Evolutionary conservation across 2,888 invertebrate species (phyloP), one percentile per base, ranked within the genome.

Genomic region (Eudemis profundana): DNA sequence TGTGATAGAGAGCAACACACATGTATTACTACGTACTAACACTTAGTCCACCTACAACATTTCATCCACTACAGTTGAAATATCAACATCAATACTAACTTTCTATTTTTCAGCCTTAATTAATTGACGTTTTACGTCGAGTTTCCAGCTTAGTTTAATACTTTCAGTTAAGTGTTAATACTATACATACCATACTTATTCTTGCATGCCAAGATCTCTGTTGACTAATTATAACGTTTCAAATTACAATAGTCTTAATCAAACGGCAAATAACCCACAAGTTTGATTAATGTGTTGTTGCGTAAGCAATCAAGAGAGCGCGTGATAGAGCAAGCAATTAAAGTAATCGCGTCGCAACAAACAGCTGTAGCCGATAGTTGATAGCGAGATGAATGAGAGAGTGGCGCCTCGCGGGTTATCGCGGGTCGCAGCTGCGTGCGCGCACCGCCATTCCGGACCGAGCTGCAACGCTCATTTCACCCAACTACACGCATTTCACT

Each of bases 321-420:
- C 66, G 68, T 67, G 69, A 84, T 83, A 82, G 75, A 72, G 70
- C 40, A 49, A 71, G 78, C 84, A 84, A 84, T 85, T 84, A 84
- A 78, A 85, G 77, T 86, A 86, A 89, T 86, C 84, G 85, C 82
- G 80, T 77, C 78, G 78, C 81, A 81, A 79, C 82, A 81, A 82
- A 83, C 85, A 84, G 81, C 82, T 83, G 75, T 74, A 66, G 56
- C 44, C 46, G 59, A 29, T 62, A 68, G 61, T 49, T 51, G 51
- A 57, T 57, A 64, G 50, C 59, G 66, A 60, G 59, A 68, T 69
- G 69, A 69, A 69, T 69, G 69, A 46, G 62, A 62, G 51, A 74
- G 74, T 78, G 89, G 90, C 90, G 90, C 90, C 90, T 85, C 81
- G 81, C 82, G 84, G 90, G 89, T 89, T 89, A 89, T 89, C 89